phyloP scores from a whole-genome alignment of 2,113 vertebrate species.

The Chloropsis hardwickii region DNA sequence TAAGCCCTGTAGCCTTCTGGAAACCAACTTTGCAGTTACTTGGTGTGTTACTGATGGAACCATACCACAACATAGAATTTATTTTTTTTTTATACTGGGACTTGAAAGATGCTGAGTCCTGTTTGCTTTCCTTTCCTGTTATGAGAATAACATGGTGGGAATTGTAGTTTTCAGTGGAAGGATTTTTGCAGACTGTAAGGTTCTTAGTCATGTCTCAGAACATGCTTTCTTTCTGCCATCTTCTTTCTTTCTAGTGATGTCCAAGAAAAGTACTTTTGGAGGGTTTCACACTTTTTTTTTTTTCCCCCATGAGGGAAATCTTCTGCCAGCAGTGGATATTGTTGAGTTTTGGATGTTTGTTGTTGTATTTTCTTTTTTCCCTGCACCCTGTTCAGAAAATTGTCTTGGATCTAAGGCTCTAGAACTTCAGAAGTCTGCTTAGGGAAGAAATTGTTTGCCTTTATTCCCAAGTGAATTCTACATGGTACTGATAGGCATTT shows the following conservation, averaged over 20 bases:
- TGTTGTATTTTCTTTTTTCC: background rate
- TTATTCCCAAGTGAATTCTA: background rate
- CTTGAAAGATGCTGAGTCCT: background rate
- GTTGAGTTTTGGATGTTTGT: background rate
- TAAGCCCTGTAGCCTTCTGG: background rate
- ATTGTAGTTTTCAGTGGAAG: background rate
- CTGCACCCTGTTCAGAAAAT: background rate
- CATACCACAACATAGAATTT: background rate
- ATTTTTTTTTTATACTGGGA: background rate
- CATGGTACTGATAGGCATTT: background rate
- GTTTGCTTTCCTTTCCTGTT: background rate
- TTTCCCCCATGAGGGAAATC: accelerated
- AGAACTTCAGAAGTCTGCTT: background rate
- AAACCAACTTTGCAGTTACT: background rate
- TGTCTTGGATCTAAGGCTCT: background rate
- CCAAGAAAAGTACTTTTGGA: background rate
- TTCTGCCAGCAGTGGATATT: background rate
- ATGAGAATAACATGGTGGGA: background rate
- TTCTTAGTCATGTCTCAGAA: background rate
- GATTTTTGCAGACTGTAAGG: background rate
- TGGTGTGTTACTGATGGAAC: background rate
- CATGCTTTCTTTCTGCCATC: background rate
- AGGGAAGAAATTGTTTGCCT: background rate
- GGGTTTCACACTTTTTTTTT: too few species aligned
- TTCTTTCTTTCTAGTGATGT: background rate